Conservation (phyloP, 2,888 invertebrate species). For the Limnephilus marmoratus region DNA sequence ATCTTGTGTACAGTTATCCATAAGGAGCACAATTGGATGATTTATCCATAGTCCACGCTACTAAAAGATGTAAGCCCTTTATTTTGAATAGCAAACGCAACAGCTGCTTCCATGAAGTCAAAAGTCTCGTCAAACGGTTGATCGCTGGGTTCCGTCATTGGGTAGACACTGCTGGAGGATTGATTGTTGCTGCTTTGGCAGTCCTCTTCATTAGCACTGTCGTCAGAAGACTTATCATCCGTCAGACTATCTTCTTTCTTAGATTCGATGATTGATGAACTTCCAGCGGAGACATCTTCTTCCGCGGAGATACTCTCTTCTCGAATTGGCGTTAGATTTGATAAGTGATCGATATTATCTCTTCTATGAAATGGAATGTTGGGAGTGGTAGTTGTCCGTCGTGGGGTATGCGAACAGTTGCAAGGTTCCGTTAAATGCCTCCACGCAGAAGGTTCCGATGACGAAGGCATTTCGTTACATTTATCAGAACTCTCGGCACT, state of each 20-base stretch:
- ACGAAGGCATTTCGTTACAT: background rate
- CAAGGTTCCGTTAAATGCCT: slow-evolving; percentile 56
- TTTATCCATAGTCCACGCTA: slow-evolving; percentile 62
- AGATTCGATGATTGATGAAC: slow-evolving; percentile 47
- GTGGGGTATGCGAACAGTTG: slow-evolving; percentile 53
- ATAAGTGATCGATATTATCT: slow-evolving; percentile 37
- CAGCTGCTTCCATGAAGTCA: slow-evolving; percentile 84
- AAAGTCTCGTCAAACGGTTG: slow-evolving; percentile 69
- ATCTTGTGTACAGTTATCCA: slow-evolving; percentile 12
- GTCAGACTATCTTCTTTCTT: slow-evolving; percentile 48
- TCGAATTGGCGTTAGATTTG: slow-evolving; percentile 23
- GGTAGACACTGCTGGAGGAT: slow-evolving; percentile 21
- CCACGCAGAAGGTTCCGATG: slow-evolving; percentile 37
- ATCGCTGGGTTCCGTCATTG: slow-evolving; percentile 43
- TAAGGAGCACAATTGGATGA: background rate
- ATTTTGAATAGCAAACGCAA: slow-evolving; percentile 85
- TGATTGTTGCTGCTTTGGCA: slow-evolving; percentile 4
- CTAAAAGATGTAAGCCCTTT: slow-evolving; percentile 78
- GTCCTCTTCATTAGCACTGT: slow-evolving; percentile 63
- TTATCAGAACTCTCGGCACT: background rate
- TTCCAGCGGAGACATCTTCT: slow-evolving; percentile 30
- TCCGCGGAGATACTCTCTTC: slow-evolving; percentile 46
- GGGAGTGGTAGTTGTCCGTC: slow-evolving; percentile 22
- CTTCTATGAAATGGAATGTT: slow-evolving; percentile 60
- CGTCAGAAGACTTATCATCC: slow-evolving; percentile 52